Percentiles rank a stretch among this genome's conserved stretches.
These are phyloP conservation scores for Spodoptera picta DNA, from an alignment of 2,888 invertebrate genomes.

Conservation along the genomic window DNA sequence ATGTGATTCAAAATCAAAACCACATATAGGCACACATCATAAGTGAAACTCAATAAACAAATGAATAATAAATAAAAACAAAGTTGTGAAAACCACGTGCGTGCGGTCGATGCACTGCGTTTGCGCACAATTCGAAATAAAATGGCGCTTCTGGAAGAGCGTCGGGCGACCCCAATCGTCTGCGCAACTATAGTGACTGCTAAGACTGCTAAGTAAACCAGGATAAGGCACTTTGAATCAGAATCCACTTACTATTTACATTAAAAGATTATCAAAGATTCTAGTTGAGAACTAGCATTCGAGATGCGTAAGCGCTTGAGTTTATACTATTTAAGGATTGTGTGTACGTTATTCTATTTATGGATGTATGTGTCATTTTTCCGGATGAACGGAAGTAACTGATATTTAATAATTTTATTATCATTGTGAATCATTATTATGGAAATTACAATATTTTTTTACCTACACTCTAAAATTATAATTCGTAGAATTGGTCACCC, in stretches of 20 bases:
- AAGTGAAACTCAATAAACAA: conserved; percentile 19
- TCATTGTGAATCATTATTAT: too few relatives aligned
- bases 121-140: conserved; percentile 49
- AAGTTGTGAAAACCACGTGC: conserved; percentile 47
- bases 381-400: too few relatives aligned
- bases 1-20: conserved; percentile 3
- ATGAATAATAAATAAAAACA: conserved; percentile 27
- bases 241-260: conserved; percentile 22
- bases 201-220: conserved; percentile 26
- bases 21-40: conserved; percentile 11
- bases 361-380: too few relatives aligned
- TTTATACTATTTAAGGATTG: conserved; percentile 4
- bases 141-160: conserved; percentile 53
- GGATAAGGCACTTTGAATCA: conserved; percentile 40
- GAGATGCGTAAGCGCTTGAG: conserved; percentile 14
- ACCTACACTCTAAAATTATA: background rate
- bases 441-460: background rate
- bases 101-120: conserved; percentile 56
- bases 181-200: conserved; percentile 49
- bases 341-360: too few relatives aligned
- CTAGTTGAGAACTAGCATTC: conserved; percentile 15
- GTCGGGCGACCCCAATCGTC: conserved; percentile 34
- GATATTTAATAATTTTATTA: too few relatives aligned
- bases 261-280: conserved; percentile 38
- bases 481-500: conserved; percentile 45